These are phyloP conservation scores for Zingel zingel DNA, from an alignment of 2,113 vertebrate genomes.

Conservation along the genomic window DNA sequence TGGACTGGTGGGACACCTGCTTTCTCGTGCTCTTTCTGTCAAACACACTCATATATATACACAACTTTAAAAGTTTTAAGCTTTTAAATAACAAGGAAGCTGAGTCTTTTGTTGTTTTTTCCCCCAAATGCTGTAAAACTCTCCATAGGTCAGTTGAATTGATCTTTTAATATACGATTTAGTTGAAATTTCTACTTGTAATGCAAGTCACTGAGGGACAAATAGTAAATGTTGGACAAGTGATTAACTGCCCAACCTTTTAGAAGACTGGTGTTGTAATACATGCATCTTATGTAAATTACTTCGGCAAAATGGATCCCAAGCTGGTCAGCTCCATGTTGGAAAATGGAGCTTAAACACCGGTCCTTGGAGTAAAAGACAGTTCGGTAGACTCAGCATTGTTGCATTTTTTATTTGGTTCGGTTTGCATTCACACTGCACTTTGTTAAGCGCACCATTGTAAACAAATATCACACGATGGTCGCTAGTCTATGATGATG, in stretches of 20 bases:
- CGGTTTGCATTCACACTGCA: no score
- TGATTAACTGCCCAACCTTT: background rate
- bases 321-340: background rate
- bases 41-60: background rate
- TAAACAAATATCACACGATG: no score
- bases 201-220: background rate
- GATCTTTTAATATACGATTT: background rate
- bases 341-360: background rate
- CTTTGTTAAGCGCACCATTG: no score
- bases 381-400: no score
- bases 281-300: background rate
- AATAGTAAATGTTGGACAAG: background rate
- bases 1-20: constrained; percentile 71
- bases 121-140: background rate
- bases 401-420: no score
- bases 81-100: no score
- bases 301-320: background rate
- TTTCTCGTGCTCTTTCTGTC: constrained; percentile 23
- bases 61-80: no score
- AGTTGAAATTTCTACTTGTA: background rate
- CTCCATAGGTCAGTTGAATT: background rate
- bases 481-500: no score
- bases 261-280: background rate
- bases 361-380: background rate
- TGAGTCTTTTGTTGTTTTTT: background rate